Evolutionary conservation across 1,140 invertebrate genomes (phyloP), one percentile per base, ranked within the genome.

Genomic region (Platyura marginata): DNA sequence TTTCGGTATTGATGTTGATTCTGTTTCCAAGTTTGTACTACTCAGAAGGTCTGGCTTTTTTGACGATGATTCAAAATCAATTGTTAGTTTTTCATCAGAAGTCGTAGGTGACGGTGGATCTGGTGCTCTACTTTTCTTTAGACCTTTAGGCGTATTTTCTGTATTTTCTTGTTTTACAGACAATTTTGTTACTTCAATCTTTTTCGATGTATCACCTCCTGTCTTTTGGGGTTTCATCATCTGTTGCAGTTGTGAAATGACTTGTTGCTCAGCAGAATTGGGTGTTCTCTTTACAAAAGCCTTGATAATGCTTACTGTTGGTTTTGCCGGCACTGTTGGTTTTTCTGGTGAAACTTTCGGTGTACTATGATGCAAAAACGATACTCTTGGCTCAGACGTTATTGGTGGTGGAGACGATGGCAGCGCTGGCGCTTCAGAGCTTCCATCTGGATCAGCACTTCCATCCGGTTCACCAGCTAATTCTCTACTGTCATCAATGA

Each of bases 391-490:
- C 53, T 79, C 74, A 34, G 73, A 51, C 2, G 50, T 55, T 21
- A 63, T 54, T 3, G 71, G 71, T 15, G 74, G 66, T 13, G 76
- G 74, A 23, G 71, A 77, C 41, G 69, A 69, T 0, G 77, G 76
- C 43, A 80, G 53, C 2, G 75, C 76, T 0, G 75, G 72, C 1
- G 78, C 68, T 60, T 80, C 76, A 3, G 56, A 62, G 0, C 65
- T 60, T 23, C 75, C 73, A 49, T 82, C 79, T 3, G 81, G 78
- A 61, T 84, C 81, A 15, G 80, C 80, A 48, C 76, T 72, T 5
- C 81, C 82, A 48, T 86, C 81, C 0, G 81, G 81, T 48, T 83
- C 81, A 1, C 81, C 82, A 2, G 81, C 81, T 46, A 78, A 63
- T 50, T 85, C 81, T 3, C 82, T 63, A 53, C 75, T 79, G 16